Evolutionary conservation across 2,888 invertebrate species (phyloP).

Genomic region (Cheiracanthium punctorium): DNA sequence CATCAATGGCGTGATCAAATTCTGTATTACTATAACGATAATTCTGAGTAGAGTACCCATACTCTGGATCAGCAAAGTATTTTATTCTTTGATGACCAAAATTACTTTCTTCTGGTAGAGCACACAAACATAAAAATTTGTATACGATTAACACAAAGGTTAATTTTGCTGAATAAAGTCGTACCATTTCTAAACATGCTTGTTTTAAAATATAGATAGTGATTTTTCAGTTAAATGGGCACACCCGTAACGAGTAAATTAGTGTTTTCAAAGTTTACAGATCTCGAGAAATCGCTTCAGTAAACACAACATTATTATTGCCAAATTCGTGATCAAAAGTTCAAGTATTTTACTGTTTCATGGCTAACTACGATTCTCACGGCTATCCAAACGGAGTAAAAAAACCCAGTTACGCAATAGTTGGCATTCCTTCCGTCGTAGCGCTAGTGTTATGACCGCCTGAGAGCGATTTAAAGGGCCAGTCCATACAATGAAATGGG

Average conservation of each 20-base stretch:
- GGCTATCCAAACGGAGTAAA: no score
- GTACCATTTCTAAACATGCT: conserved; percentile 32
- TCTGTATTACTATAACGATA: conserved; percentile 46
- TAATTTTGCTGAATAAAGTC: neutral
- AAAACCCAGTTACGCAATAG: no score
- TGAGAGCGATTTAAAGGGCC: no score
- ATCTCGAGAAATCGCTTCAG: conserved; percentile 50
- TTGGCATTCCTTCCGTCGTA: no score
- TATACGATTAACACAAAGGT: neutral
- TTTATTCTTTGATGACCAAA: conserved; percentile 14
- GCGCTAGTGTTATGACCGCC: no score
- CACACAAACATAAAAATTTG: neutral
- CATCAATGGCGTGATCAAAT: conserved; percentile 58
- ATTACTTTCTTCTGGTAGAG: conserved; percentile 22
- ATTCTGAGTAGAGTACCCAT: conserved; percentile 5
- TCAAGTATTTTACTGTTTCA: no score
- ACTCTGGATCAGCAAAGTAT: conserved; percentile 33
- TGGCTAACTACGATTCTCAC: no score
- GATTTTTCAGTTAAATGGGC: neutral
- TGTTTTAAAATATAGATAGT: neutral
- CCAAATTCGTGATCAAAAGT: neutral
- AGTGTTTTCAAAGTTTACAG: conserved; percentile 36
- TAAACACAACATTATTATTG: conserved; percentile 2
- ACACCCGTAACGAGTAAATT: neutral
- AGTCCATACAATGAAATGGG: no score